Base-by-base conservation (phyloP, 2,888 invertebrate species). In the Poecilus cupreus region DNA sequence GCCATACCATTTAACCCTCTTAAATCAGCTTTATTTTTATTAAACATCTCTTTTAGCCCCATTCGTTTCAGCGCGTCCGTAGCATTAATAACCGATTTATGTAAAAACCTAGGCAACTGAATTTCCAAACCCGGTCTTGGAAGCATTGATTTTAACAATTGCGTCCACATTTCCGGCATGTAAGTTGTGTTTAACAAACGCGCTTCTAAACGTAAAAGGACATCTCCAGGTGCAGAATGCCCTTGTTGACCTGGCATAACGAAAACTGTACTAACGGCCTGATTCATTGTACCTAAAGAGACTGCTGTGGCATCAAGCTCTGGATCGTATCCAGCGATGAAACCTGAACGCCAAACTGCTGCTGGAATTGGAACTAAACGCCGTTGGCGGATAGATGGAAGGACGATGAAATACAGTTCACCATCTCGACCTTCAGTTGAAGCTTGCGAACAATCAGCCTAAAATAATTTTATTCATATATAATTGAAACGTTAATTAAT, bases 171-270 rank as follows among this genome's bases (percentile, higher is more conserved):
- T 3, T 93, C 92, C 74, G 94, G 92, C 10, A 92, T 91, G 74
- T 94, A 93, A 1, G 93, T 93, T 32, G 92, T 90, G 82, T 93
- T 93, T 5, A 94, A 89, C 0, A 96, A 88, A 74, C 94, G 92
- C 82, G 92, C 92, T 86, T 96, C 96, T 0, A 96, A 90, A 11
- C 93, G 91, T 78, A 94, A 93, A 81, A 96, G 89, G 81, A 95
- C 96, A 85, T 96, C 96, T 0, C 95, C 94, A 0, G 95, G 94
- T 1, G 95, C 94, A 0, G 94, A 91, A 77, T 94, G 93, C 24
- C 96, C 96, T 89, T 96, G 96, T 87, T 96, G 96, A 0, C 96
- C 96, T 0, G 97, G 96, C 91, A 97, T 94, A 0, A 96, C 91
- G 84, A 96, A 94, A 51, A 97, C 92, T 0, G 95, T 94, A 85